Percentiles rank a stretch among this genome's conserved stretches.
phyloP scores from a whole-genome alignment of 2,113 vertebrate species.

The Onychostruthus taczanowskii region DNA sequence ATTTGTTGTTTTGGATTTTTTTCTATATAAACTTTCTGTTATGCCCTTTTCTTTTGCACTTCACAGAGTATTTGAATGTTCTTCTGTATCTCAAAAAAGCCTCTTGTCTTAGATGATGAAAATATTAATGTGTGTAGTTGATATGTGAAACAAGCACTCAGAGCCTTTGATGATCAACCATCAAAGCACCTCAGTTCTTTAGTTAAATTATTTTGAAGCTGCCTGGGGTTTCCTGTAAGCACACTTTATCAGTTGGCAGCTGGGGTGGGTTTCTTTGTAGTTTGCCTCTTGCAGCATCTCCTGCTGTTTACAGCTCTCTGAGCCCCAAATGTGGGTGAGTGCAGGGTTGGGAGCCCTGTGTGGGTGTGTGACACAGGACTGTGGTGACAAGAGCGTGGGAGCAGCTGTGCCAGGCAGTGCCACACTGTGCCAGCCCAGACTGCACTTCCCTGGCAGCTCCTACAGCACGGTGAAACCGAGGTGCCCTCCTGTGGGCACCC shows the following conservation, averaged over 20 bases:
- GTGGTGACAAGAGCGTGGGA: fast-evolving
- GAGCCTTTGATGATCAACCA: neutral
- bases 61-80: neutral
- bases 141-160: neutral
- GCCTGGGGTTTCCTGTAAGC: neutral
- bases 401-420: neutral
- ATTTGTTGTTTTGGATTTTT: neutral
- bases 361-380: neutral
- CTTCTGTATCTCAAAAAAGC: neutral
- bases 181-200: neutral
- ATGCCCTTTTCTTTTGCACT: neutral
- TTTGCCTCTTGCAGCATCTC: neutral
- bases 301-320: neutral
- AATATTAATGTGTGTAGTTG: neutral
- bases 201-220: neutral
- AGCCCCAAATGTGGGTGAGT: neutral
- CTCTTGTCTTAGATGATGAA: neutral
- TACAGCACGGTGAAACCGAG: fast-evolving
- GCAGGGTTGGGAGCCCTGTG: neutral
- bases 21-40: neutral
- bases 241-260: neutral
- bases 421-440: fast-evolving
- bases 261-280: neutral
- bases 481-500: constrained; percentile 37
- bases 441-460: neutral